Conservation (phyloP, 2,888 invertebrate genomes). For the Nematopogon swammerdamellus region DNA sequence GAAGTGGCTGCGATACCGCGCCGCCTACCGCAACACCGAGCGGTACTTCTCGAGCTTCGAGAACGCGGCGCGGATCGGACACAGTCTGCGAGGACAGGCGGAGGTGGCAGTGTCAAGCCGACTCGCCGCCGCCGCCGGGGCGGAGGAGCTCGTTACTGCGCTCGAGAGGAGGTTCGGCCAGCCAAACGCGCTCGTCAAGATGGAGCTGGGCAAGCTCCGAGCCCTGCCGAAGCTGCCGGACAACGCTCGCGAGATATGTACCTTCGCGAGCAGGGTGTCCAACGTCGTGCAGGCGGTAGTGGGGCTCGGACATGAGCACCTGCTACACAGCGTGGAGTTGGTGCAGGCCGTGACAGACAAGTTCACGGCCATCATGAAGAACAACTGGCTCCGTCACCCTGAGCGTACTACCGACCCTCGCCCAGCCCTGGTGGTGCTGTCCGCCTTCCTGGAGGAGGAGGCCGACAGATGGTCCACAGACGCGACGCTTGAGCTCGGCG, state of each 20-base stretch:
- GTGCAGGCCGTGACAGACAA: background rate
- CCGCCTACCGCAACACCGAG: background rate
- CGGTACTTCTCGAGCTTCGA: background rate
- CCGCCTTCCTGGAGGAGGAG: background rate
- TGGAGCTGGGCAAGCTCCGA: background rate
- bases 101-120: background rate
- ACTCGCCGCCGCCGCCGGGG: background rate
- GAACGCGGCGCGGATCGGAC: background rate
- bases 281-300: background rate
- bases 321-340: background rate
- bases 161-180: background rate
- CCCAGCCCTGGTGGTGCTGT: too few relatives aligned
- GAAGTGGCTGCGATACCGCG: background rate
- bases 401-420: too few relatives aligned
- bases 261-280: background rate
- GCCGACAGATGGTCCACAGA: background rate
- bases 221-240: background rate
- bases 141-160: background rate
- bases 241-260: background rate
- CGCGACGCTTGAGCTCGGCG: background rate
- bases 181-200: background rate
- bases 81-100: background rate
- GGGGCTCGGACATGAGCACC: background rate
- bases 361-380: background rate
- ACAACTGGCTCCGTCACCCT: background rate